Conservation (phyloP, 53 echinoderm and acorn worm species). For the Apostichopus leukothele region DNA sequence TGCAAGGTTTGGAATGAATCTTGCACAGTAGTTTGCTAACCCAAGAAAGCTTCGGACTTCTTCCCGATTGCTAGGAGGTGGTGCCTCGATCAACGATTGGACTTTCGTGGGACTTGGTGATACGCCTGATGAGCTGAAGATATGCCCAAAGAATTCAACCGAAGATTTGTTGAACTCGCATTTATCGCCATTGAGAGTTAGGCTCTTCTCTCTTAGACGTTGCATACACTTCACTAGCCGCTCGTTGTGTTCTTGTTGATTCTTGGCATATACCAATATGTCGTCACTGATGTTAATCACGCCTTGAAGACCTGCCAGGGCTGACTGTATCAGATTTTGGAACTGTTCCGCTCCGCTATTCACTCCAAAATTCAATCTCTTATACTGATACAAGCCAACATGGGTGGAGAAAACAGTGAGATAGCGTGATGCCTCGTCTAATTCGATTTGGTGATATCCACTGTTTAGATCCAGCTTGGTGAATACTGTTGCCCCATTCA, state of each 20-base stretch:
- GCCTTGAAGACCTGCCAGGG: not conserved
- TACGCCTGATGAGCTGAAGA: slow-evolving; percentile 56
- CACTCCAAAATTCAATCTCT: slow-evolving; percentile 1
- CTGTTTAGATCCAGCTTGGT: too few species aligned
- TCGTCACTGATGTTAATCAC: slow-evolving; percentile 58
- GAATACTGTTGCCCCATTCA: too few species aligned
- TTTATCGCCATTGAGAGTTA: not conserved
- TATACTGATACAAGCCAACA: not conserved
- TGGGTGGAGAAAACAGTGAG: too few species aligned
- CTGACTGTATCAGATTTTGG: not conserved
- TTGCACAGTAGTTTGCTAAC: slow-evolving; percentile 52
- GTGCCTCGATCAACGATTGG: slow-evolving; percentile 37
- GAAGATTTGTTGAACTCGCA: slow-evolving; percentile 46
- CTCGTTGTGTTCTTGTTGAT: not conserved
- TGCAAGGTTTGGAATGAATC: slow-evolving; percentile 58
- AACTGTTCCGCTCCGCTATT: slow-evolving; percentile 16
- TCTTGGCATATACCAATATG: slow-evolving; percentile 51
- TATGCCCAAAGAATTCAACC: slow-evolving; percentile 59
- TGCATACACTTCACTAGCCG: slow-evolving; percentile 47
- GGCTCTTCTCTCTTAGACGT: slow-evolving; percentile 48
- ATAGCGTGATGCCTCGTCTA: too few species aligned
- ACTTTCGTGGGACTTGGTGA: slow-evolving; percentile 54
- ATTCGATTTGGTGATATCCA: too few species aligned
- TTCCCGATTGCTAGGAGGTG: slow-evolving; percentile 47
- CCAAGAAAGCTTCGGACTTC: slow-evolving; percentile 63